Percentiles rank a stretch among this genome's conserved stretches.
These are phyloP conservation scores for Euleptes europaea DNA, from an alignment of 2,113 vertebrate species.

Conservation along the genomic window DNA sequence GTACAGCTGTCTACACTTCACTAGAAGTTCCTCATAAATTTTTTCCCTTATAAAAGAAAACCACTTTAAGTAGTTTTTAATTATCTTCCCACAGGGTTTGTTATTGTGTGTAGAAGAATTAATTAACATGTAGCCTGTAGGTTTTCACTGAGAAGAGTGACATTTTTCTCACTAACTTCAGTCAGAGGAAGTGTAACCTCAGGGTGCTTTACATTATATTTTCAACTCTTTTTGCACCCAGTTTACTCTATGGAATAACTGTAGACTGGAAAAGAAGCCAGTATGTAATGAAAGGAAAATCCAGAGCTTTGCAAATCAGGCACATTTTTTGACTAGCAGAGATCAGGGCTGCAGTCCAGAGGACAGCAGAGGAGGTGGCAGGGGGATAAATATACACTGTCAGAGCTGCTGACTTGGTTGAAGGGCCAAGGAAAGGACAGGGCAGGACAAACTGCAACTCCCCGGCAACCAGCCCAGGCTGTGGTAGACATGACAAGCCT, in stretches of 20 bases:
- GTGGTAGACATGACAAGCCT: too few species aligned
- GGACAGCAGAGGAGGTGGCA: too few species aligned
- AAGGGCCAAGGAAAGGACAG: too few species aligned
- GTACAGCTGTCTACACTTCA: background rate
- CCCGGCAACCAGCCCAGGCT: too few species aligned
- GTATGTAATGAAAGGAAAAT: background rate
- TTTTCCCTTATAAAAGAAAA: background rate
- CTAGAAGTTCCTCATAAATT: background rate
- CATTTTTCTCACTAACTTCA: conserved; percentile 22
- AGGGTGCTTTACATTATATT: background rate
- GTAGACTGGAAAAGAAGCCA: background rate
- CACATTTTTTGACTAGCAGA: too few species aligned
- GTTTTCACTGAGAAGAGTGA: conserved; percentile 10
- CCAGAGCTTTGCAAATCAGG: too few species aligned
- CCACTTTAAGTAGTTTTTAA: conserved; percentile 20
- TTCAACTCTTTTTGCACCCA: background rate
- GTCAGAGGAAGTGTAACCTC: conserved; percentile 2
- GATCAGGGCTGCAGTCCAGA: too few species aligned
- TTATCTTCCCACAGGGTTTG: conserved; percentile 11
- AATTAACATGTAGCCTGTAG: conserved; percentile 21
- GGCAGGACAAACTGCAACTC: too few species aligned
- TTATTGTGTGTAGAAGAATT: background rate
- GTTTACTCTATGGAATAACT: background rate
- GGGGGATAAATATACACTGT: too few species aligned
- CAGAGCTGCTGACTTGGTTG: too few species aligned